Conservation (phyloP, 2,797 vertebrate genomes). For the Ctenochaetus hawaiiensis region DNA sequence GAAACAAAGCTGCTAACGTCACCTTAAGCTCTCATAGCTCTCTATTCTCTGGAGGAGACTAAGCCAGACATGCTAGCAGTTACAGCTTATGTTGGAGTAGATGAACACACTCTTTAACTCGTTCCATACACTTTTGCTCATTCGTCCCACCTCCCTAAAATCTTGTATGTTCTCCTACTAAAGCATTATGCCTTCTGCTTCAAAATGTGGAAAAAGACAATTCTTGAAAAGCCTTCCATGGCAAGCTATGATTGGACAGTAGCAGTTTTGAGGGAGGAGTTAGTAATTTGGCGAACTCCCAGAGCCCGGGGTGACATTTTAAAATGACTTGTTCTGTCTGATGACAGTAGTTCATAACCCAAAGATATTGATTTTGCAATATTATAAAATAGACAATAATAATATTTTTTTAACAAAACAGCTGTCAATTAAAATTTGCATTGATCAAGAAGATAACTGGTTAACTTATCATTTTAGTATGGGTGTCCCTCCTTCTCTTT, state of each 20-base stretch:
- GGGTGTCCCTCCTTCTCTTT: slow-evolving; percentile 6
- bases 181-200: background rate
- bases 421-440: slow-evolving; percentile 1
- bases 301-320: slow-evolving; percentile 1
- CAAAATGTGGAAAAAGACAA: background rate
- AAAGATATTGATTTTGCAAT: slow-evolving; percentile 8
- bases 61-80: background rate
- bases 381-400: background rate
- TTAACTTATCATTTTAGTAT: slow-evolving; percentile 11
- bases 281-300: background rate
- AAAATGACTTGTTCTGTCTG: slow-evolving; percentile 3
- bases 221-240: background rate
- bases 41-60: background rate
- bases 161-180: background rate
- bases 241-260: slow-evolving; percentile 19
- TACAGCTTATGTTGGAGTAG: background rate
- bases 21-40: background rate
- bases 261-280: background rate
- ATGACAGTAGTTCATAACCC: slow-evolving; percentile 2
- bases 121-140: background rate
- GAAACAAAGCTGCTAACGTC: background rate
- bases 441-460: slow-evolving; percentile 6
- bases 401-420: slow-evolving; percentile 13
- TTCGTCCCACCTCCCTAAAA: background rate
- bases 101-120: background rate